phyloP scores from a whole-genome alignment of 1,140 invertebrate species.

The Trichogramma pretiosum region DNA sequence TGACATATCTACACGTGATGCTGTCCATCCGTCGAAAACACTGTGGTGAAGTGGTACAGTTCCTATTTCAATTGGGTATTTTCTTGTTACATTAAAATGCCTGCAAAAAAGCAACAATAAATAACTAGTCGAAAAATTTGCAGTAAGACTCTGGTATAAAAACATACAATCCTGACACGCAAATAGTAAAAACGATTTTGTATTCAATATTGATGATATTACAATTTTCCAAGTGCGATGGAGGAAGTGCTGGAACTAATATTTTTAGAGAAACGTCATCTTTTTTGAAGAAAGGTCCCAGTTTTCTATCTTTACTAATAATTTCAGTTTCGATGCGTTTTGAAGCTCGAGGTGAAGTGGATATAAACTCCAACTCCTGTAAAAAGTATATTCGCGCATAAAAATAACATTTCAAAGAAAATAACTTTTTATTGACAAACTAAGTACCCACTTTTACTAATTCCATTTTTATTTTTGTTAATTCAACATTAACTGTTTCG shows the following conservation, averaged over 20 bases:
- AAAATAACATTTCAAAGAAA: neutral
- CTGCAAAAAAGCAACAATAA: constrained; percentile 14
- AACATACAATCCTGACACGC: constrained; percentile 18
- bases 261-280: constrained; percentile 11
- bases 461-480: constrained; percentile 49
- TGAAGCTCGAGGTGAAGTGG: neutral
- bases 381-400: neutral
- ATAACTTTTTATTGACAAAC: neutral
- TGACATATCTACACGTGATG: too few species aligned
- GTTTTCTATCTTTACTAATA: constrained; percentile 6
- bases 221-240: constrained; percentile 22
- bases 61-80: constrained; percentile 25
- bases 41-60: constrained; percentile 26
- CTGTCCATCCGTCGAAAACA: too few species aligned
- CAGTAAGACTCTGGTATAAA: neutral
- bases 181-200: constrained; percentile 14
- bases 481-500: constrained; percentile 48
- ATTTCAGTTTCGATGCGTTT: constrained; percentile 1
- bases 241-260: constrained; percentile 22
- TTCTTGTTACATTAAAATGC: constrained; percentile 15
- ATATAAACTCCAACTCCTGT: neutral
- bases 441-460: constrained; percentile 50
- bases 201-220: constrained; percentile 22
- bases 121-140: neutral
- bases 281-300: constrained; percentile 13